Conservation (phyloP, 2,888 invertebrate genomes). For the Marasmarcha lunaedactyla region DNA sequence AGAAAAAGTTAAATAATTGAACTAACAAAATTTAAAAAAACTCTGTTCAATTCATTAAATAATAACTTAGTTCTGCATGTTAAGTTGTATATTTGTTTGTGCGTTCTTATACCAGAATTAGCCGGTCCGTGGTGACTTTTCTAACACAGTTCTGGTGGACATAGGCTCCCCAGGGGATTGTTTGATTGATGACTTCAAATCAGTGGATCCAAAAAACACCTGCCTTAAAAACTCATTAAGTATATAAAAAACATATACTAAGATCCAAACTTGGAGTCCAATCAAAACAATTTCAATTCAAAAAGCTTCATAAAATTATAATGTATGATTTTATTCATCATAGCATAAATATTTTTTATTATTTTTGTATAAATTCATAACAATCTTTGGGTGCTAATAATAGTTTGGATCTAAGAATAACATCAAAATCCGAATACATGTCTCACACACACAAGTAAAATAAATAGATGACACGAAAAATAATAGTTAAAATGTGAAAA, state of each 20-base stretch:
- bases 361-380: conserved; percentile 68
- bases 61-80: too few species aligned
- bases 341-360: conserved; percentile 65
- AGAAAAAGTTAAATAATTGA: too few species aligned
- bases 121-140: conserved; percentile 57
- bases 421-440: conserved; percentile 28
- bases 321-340: conserved; percentile 64
- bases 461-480: conserved; percentile 21
- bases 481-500: conserved; percentile 13
- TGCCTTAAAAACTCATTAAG: conserved; percentile 16
- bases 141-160: conserved; percentile 63
- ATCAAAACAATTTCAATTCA: conserved; percentile 29
- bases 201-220: conserved; percentile 47
- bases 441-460: conserved; percentile 19
- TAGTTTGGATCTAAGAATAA: conserved; percentile 49
- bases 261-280: conserved; percentile 42
- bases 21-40: too few species aligned
- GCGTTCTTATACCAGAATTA: conserved; percentile 20
- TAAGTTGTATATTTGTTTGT: neutral
- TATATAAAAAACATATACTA: conserved; percentile 6
- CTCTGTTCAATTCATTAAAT: too few species aligned
- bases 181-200: conserved; percentile 71
- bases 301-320: conserved; percentile 19
- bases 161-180: conserved; percentile 43
- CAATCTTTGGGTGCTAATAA: conserved; percentile 68